Conservation (phyloP, 2,888 invertebrate genomes). For the Apodemia mormo region DNA sequence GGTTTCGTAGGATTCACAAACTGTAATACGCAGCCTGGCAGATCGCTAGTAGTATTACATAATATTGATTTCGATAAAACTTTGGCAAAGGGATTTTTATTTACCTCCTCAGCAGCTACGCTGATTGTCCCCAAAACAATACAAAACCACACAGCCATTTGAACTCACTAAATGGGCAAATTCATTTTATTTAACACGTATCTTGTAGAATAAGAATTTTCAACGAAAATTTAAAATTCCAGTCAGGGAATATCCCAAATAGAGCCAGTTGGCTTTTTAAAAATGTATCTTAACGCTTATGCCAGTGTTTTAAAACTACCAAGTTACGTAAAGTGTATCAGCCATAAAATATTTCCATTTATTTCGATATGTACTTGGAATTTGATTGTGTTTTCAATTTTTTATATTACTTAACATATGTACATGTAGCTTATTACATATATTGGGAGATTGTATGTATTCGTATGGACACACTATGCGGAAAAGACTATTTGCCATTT, state of each 20-base stretch:
- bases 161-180: conserved; percentile 21
- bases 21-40: background rate
- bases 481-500: too few relatives aligned
- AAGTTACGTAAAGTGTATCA: conserved; percentile 6
- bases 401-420: background rate
- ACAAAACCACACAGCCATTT: conserved; percentile 2
- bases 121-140: conserved; percentile 5
- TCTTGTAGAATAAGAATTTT: conserved; percentile 35
- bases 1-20: background rate
- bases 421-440: too few relatives aligned
- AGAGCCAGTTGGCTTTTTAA: conserved; percentile 40
- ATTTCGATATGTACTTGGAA: background rate
- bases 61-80: background rate
- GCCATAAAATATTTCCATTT: conserved; percentile 6
- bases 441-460: too few relatives aligned
- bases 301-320: background rate
- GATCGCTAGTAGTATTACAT: background rate
- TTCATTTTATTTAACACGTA: conserved; percentile 27
- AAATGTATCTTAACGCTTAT: conserved; percentile 25
- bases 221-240: conserved; percentile 42
- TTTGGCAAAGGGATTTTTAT: background rate
- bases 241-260: conserved; percentile 46
- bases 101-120: background rate
- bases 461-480: too few relatives aligned
- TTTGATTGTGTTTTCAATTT: conserved; percentile 5